Evolutionary conservation across 35 echinoderm and acorn worm genomes (phyloP).

Genomic region (Ptychodera flava): DNA sequence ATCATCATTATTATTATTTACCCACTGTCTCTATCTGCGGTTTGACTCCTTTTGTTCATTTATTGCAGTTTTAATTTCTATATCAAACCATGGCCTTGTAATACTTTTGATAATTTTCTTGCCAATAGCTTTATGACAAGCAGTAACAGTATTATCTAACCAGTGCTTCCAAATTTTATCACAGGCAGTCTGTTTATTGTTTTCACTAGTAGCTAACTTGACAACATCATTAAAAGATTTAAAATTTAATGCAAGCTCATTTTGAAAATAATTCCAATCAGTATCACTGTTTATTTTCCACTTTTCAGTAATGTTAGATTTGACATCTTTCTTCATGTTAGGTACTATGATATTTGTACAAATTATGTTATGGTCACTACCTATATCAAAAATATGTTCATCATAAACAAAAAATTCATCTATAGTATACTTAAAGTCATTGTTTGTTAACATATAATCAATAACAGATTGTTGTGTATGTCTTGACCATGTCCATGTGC

Average conservation of each 20-base stretch:
- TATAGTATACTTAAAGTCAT: neutral
- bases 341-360: neutral
- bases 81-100: constrained; percentile 7
- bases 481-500: neutral
- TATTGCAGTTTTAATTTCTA: constrained; percentile 8
- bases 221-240: constrained; percentile 4
- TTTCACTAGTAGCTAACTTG: neutral
- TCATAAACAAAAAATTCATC: neutral
- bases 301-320: neutral
- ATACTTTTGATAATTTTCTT: neutral
- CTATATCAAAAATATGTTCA: neutral
- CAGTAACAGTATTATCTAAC: neutral
- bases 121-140: neutral
- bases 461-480: neutral
- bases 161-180: constrained; percentile 1
- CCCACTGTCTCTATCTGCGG: neutral
- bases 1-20: neutral
- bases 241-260: neutral
- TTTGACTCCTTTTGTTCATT: neutral
- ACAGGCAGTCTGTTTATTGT: neutral
- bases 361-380: constrained; percentile 5
- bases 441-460: neutral
- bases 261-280: neutral
- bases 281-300: neutral
- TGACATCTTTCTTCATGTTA: no score